phyloP scores from a whole-genome alignment of 2,888 invertebrate genomes.

The Trichogramma evanescens region DNA sequence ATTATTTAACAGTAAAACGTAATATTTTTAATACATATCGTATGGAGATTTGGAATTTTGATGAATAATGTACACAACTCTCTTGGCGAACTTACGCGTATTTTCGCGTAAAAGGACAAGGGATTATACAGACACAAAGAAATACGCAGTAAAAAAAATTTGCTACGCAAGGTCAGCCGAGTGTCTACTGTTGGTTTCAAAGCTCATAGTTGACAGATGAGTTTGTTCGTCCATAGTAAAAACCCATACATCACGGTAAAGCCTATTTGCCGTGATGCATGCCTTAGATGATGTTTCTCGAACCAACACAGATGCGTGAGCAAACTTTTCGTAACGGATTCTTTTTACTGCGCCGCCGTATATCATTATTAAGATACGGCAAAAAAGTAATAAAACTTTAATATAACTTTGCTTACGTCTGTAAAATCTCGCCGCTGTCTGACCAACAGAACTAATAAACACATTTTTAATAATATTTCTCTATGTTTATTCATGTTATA shows the following conservation, averaged over 20 bases:
- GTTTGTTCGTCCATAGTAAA: no score
- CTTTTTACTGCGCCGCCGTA: slow-evolving; percentile 2
- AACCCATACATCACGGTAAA: no score
- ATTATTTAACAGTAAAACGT: background rate
- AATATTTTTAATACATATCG: background rate
- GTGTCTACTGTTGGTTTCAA: background rate
- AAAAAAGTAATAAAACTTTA: background rate
- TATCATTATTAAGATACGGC: background rate
- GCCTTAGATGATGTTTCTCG: background rate
- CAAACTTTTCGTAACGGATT: slow-evolving; percentile 2
- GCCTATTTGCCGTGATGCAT: no score
- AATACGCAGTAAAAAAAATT: slow-evolving; percentile 14
- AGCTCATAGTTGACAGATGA: background rate
- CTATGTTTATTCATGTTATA: background rate
- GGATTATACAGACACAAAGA: slow-evolving; percentile 3
- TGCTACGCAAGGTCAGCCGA: slow-evolving; percentile 1
- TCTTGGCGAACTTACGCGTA: background rate
- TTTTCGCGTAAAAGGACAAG: background rate
- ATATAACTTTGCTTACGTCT: background rate
- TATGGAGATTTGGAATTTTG: background rate
- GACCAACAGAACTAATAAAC: background rate
- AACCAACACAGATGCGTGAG: background rate
- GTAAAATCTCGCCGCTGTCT: background rate
- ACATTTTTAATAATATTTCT: background rate
- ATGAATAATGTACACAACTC: background rate